These are phyloP conservation scores for Caenorhabditis latens DNA, from an alignment of 1,140 invertebrate genomes.

Conservation along the genomic window DNA sequence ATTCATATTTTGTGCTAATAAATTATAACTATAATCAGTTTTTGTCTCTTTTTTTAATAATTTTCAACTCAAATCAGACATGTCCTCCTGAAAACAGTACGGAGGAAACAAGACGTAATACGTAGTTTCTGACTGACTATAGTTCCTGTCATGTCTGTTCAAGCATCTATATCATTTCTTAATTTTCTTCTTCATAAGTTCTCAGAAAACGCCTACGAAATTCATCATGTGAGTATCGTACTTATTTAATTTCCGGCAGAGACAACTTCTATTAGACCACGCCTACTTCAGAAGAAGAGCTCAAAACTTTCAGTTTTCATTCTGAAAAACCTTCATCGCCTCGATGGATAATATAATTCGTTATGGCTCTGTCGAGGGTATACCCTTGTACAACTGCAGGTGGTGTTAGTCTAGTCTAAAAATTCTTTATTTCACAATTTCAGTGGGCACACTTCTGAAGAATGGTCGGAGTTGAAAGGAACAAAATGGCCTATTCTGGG, in stretches of 20 bases:
- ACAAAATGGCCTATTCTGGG: constrained; percentile 8
- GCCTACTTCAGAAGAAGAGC: background rate
- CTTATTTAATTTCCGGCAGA: too few species aligned
- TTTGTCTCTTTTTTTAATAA: background rate
- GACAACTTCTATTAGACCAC: background rate
- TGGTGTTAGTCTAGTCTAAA: background rate
- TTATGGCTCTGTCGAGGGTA: constrained; percentile 24
- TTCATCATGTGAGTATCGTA: too few species aligned
- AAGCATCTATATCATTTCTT: too few species aligned
- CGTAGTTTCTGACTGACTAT: too few species aligned
- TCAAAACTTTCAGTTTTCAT: background rate
- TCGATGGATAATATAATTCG: background rate
- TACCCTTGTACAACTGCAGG: constrained; percentile 17
- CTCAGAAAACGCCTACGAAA: too few species aligned
- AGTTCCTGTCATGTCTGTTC: too few species aligned
- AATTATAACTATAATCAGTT: constrained; percentile 10
- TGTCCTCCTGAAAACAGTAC: too few species aligned
- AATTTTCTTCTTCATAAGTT: too few species aligned
- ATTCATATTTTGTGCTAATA: constrained; percentile 36
- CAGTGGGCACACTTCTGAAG: constrained; percentile 10
- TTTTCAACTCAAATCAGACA: too few species aligned
- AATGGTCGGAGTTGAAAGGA: constrained; percentile 22
- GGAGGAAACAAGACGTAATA: too few species aligned
- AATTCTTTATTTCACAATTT: background rate
- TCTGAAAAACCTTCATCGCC: too few species aligned